phyloP scores from a whole-genome alignment of 2,797 vertebrate genomes.

The Acrocephalus scirpaceus region DNA sequence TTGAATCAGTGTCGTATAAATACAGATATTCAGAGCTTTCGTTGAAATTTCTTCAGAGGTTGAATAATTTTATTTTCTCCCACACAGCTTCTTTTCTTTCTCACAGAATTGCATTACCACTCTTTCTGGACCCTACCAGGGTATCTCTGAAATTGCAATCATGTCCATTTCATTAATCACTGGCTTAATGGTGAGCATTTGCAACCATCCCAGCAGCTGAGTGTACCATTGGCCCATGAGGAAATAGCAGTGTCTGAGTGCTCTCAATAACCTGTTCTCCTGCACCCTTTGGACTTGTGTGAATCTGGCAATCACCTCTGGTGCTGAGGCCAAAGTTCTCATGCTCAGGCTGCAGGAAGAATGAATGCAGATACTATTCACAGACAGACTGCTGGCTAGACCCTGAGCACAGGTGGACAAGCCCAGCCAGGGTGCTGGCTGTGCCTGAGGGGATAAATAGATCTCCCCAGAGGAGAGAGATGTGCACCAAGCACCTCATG shows the following conservation, averaged over 20 bases:
- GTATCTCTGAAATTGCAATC: neutral
- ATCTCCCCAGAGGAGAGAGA: neutral
- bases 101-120: neutral
- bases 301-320: neutral
- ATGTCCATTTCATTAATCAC: neutral
- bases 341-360: neutral
- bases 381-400: neutral
- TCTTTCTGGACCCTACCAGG: neutral
- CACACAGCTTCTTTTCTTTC: neutral
- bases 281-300: neutral
- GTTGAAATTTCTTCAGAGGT: neutral
- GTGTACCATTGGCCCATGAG: neutral
- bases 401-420: neutral
- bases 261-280: neutral
- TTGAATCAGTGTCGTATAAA: neutral
- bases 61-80: neutral
- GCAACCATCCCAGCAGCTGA: neutral
- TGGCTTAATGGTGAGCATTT: neutral
- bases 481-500: neutral
- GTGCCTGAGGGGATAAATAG: neutral
- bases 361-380: neutral
- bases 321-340: neutral
- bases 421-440: neutral
- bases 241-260: neutral
- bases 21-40: neutral